Conservation (phyloP, 2,113 vertebrate species). For the Vulpes lagopus region DNA sequence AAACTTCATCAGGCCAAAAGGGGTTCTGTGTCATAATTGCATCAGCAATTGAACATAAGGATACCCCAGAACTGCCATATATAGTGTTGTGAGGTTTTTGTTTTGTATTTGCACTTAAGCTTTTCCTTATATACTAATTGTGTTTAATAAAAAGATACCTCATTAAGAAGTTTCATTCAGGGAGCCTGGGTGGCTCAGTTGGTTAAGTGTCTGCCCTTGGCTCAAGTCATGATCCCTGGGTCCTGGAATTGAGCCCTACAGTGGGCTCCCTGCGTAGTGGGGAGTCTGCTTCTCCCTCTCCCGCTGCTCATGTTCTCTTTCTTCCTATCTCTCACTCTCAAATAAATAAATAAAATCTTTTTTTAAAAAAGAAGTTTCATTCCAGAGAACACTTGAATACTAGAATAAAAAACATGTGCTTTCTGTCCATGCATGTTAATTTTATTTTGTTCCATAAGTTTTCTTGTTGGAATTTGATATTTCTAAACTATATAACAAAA, state of each 20-base stretch:
- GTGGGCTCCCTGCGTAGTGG: too few relatives aligned
- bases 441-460: constrained; percentile 16
- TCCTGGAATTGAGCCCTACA: too few relatives aligned
- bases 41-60: background rate
- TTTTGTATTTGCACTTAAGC: constrained; percentile 10
- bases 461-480: constrained; percentile 46
- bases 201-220: too few relatives aligned
- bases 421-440: background rate
- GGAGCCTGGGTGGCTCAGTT: too few relatives aligned
- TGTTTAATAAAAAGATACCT: background rate
- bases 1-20: background rate
- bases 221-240: too few relatives aligned
- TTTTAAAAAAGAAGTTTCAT: background rate
- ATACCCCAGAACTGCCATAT: background rate
- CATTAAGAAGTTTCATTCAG: background rate
- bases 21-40: background rate
- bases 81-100: background rate
- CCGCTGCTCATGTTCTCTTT: too few relatives aligned
- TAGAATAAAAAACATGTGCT: background rate
- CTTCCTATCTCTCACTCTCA: too few relatives aligned
- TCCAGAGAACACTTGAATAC: background rate
- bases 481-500: constrained; percentile 9
- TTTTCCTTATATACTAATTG: background rate
- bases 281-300: too few relatives aligned
- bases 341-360: too few relatives aligned